Percentiles rank a stretch among this genome's conserved stretches.
phyloP scores from a whole-genome alignment of 1,140 invertebrate genomes.

The Protaetia brevitarsis region DNA sequence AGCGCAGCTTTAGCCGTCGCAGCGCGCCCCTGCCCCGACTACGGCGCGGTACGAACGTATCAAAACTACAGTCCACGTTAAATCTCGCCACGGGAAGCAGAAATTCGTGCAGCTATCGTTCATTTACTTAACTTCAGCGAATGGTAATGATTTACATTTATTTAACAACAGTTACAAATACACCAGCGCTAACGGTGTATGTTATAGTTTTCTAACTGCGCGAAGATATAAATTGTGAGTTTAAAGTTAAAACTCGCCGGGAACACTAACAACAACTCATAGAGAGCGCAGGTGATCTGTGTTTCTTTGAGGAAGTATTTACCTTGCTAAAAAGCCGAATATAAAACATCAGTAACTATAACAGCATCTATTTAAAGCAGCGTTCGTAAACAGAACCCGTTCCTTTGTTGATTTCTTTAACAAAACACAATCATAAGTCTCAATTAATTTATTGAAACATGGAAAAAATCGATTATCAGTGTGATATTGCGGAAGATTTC shows the following conservation, averaged over 20 bases:
- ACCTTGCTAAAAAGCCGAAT: too few relatives aligned
- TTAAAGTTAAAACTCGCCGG: background rate
- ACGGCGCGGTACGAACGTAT: background rate
- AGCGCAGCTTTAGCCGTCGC: background rate
- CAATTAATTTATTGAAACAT: too few relatives aligned
- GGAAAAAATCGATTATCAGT: too few relatives aligned
- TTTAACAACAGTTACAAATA: slow-evolving; percentile 17
- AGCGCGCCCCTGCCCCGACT: background rate
- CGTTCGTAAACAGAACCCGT: too few relatives aligned
- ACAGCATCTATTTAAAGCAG: too few relatives aligned
- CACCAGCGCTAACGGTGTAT: background rate
- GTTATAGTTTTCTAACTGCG: slow-evolving; percentile 7
- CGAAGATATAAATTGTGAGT: background rate
- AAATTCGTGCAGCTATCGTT: slow-evolving; percentile 21
- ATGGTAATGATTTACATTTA: slow-evolving; percentile 13
- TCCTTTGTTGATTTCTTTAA: too few relatives aligned
- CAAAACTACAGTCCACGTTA: slow-evolving; percentile 17
- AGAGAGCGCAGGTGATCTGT: background rate
- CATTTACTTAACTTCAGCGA: slow-evolving; percentile 18
- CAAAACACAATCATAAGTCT: too few relatives aligned
- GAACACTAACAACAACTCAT: background rate
- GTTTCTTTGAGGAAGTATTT: too few relatives aligned
- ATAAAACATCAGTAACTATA: too few relatives aligned
- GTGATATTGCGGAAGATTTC: too few relatives aligned
- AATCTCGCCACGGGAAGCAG: slow-evolving; percentile 18